Evolutionary conservation across 2,888 invertebrate genomes (phyloP).

Genomic region (Heteromyza rotundicornis): DNA sequence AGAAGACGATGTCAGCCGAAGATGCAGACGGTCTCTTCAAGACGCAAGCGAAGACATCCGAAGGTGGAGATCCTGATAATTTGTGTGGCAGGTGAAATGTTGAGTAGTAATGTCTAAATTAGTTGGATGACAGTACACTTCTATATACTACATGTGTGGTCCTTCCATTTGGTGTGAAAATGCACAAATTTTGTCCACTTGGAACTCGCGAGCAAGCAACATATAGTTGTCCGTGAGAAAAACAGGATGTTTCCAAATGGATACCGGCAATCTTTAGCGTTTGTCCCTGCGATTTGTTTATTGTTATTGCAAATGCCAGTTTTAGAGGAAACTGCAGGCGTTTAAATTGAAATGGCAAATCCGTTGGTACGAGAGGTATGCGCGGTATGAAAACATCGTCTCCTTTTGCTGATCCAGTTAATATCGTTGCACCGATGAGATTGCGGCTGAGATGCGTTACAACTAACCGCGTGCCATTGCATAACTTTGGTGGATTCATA

Average conservation of each 20-base stretch:
- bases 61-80: no score
- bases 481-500: constrained; percentile 21
- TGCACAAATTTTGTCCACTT: background rate
- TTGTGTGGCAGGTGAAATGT: no score
- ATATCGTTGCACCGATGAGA: constrained; percentile 20
- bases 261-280: constrained; percentile 40
- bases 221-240: constrained; percentile 33
- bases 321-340: no score
- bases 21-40: no score
- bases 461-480: constrained; percentile 23
- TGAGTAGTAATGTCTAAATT: no score
- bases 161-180: no score
- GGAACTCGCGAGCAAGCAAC: constrained; percentile 43
- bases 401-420: constrained; percentile 15
- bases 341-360: no score
- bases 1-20: no score
- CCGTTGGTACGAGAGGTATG: constrained; percentile 48
- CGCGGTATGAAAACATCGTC: constrained; percentile 40
- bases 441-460: constrained; percentile 15
- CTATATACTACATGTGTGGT: no score
- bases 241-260: constrained; percentile 39
- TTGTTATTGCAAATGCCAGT: no score
- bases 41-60: no score
- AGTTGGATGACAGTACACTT: no score
- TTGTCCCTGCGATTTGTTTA: constrained; percentile 52